Percentiles rank a stretch among this genome's conserved stretches.
Conservation (phyloP, 2,888 invertebrate genomes). For the Andrena bicolor region DNA sequence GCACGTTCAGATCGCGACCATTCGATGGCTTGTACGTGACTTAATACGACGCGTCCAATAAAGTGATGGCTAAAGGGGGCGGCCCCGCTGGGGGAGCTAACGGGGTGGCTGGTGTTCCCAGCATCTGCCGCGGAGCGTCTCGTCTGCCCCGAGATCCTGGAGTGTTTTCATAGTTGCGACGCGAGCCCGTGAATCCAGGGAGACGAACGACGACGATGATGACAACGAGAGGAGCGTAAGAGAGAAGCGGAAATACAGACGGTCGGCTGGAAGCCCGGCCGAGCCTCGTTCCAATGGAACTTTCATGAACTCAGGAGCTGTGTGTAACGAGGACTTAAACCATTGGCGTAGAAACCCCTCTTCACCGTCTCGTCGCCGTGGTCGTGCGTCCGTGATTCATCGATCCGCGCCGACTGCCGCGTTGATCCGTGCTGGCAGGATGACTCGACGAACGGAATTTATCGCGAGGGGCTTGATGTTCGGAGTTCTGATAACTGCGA, state of each 20-base stretch:
- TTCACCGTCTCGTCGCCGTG: background rate
- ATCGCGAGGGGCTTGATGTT: background rate
- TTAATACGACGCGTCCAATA: slow-evolving; percentile 69
- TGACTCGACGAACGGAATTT: background rate
- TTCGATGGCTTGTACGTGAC: slow-evolving; percentile 52
- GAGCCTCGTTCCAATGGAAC: slow-evolving; percentile 71
- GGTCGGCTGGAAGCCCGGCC: slow-evolving; percentile 51
- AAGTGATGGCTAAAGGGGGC: slow-evolving; percentile 35
- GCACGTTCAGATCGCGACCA: slow-evolving; percentile 36
- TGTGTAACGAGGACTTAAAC: slow-evolving; percentile 66
- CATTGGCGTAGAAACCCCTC: slow-evolving; percentile 61
- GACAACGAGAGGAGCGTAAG: slow-evolving; percentile 54
- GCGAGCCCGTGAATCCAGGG: slow-evolving; percentile 60
- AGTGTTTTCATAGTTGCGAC: slow-evolving; percentile 66
- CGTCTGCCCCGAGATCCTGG: slow-evolving; percentile 51
- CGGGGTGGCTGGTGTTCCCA: slow-evolving; percentile 45
- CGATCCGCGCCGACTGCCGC: background rate
- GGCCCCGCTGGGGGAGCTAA: background rate
- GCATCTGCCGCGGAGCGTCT: slow-evolving; percentile 45
- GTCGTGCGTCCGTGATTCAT: background rate
- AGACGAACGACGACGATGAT: slow-evolving; percentile 50
- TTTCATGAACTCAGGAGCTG: slow-evolving; percentile 70
- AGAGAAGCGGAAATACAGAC: slow-evolving; percentile 58
- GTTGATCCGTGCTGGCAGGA: background rate
- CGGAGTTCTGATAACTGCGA: background rate